Percentiles rank a stretch among this genome's conserved stretches.
Conservation (phyloP, 2,113 vertebrate species). For the Malurus elegans region DNA sequence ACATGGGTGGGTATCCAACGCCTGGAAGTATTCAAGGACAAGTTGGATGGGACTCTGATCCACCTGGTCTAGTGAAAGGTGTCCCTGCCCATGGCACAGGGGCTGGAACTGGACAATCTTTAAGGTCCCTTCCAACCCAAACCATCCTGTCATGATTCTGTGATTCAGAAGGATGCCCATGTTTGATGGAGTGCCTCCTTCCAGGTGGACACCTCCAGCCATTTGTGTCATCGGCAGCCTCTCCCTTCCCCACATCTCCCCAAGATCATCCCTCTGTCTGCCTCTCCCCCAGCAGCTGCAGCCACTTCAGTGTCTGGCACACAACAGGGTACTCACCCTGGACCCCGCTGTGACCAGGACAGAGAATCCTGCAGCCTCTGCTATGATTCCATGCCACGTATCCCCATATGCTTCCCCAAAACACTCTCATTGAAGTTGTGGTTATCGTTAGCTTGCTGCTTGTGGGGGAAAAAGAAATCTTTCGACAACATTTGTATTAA, state of each 20-base stretch:
- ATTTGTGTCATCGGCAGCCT: fast-evolving
- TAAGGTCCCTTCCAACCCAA: too few relatives aligned
- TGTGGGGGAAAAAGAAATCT: not conserved
- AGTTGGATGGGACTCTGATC: too few relatives aligned
- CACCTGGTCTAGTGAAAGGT: too few relatives aligned
- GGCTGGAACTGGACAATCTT: too few relatives aligned
- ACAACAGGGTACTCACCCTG: not conserved
- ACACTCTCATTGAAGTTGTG: fast-evolving
- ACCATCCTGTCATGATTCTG: not conserved
- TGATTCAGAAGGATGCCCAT: not conserved
- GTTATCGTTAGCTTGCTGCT: not conserved
- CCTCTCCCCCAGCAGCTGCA: not conserved
- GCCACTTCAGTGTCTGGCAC: not conserved
- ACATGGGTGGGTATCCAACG: too few relatives aligned
- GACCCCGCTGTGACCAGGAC: not conserved
- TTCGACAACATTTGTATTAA: not conserved
- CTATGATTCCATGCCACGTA: fast-evolving
- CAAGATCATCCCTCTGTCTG: not conserved
- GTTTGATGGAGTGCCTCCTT: not conserved
- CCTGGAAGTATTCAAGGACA: too few relatives aligned
- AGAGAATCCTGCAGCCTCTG: not conserved
- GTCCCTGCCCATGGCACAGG: too few relatives aligned
- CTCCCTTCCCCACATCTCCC: fast-evolving
- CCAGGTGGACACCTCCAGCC: not conserved
- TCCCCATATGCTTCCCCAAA: not conserved